Evolutionary conservation across 2,888 invertebrate species (phyloP), one percentile per base, ranked within the genome.

Genomic region (Hyposoter didymator): DNA sequence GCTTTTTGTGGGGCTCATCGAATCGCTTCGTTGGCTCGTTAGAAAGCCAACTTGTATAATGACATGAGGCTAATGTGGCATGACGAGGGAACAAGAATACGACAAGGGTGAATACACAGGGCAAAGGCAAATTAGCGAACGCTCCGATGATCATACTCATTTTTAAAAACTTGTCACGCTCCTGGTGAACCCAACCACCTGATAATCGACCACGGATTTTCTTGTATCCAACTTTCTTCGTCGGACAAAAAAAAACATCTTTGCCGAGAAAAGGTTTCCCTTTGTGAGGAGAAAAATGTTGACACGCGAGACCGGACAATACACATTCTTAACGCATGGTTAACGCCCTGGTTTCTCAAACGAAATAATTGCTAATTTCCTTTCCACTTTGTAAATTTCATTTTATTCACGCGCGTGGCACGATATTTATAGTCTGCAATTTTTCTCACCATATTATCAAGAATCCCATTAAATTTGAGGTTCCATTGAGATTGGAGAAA

Each of bases 11-110:
- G 66, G 19, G 78, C 39, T 74, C 62, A 75, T 79, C 70, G 78
- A 62, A 67, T n/a, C 76, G 70, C 79, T 82, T 76, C 52, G 66
- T 67, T 80, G 82, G 75, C 72, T 82, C 59, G 85, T 72, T 74
- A 79, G 72, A 73, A 73, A 72, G 82, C 79, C 43, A 83, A 79
- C 82, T 82, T 85, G 79, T 80, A 85, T 85, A 85, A 85, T 85
- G 82, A 82, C 82, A 73, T 32, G 74, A 55, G 82, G 79, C 72
- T 83, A 85, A 85, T 83, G 75, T 49, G 79, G 72, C 82, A 67
- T 83, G 49, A 85, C 69, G 75, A 81, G 59, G 39, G 49, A 73
- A 22, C 45, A 69, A 78, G 55, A 47, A 67, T 67, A 19, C 22
- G 67, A 45, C 52, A 59, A 49, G 69, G 78, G 32, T 35, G 70